These are phyloP conservation scores for Papilio polytes DNA, from an alignment of 1,140 invertebrate species.

Conservation along the genomic window DNA sequence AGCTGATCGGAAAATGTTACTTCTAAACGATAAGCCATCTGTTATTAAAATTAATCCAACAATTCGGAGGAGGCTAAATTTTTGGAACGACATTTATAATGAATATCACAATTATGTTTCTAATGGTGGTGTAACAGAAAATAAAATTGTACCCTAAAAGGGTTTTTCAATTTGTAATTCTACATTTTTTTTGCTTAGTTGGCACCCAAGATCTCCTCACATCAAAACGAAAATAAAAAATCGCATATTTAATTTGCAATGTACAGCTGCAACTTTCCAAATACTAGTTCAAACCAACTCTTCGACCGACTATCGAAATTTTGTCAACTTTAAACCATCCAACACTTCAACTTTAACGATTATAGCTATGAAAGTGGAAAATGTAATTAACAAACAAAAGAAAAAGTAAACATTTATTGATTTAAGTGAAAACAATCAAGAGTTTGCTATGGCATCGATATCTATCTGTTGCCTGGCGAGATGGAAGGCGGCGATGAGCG, in stretches of 20 bases:
- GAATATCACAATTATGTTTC: conserved; percentile 42
- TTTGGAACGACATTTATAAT: conserved; percentile 48
- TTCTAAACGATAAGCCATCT: conserved; percentile 42
- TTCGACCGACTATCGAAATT: neutral
- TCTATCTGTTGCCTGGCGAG: conserved; percentile 85
- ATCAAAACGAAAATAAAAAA: too few species aligned
- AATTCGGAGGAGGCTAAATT: conserved; percentile 37
- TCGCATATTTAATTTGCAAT: neutral
- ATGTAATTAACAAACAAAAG: too few species aligned
- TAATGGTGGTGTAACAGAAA: conserved; percentile 38
- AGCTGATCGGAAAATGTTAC: conserved; percentile 33
- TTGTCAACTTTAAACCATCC: too few species aligned
- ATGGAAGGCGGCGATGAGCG: conserved; percentile 92
- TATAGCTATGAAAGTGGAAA: too few species aligned
- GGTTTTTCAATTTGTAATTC: neutral
- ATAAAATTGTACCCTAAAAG: conserved; percentile 41
- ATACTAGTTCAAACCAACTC: neutral
- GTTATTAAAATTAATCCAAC: conserved; percentile 20
- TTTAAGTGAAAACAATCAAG: neutral
- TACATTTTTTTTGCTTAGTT: too few species aligned
- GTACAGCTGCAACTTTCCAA: neutral
- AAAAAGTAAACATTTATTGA: neutral
- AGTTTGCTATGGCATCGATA: conserved; percentile 42
- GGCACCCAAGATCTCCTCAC: too few species aligned
- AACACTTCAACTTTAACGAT: too few species aligned